phyloP scores from a whole-genome alignment of 64 coral and sea anemone genomes.

The Dendronephthya gigantea region DNA sequence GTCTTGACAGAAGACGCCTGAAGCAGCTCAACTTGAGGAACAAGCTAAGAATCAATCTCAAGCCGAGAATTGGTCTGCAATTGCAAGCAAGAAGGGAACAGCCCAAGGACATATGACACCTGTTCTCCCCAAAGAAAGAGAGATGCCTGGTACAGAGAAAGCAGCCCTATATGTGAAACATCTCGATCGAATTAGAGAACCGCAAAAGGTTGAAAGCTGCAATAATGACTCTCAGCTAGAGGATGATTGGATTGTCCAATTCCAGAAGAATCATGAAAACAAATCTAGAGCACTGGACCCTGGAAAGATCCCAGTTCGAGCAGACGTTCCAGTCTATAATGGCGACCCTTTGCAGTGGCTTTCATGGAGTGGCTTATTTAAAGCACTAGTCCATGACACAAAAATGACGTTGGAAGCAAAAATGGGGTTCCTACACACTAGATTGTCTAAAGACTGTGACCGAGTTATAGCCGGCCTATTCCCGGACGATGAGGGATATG shows the following conservation, averaged over 20 bases:
- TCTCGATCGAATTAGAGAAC: no score
- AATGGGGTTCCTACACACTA: not conserved
- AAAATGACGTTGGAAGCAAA: not conserved
- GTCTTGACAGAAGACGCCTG: no score
- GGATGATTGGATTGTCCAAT: not conserved
- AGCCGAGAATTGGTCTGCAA: no score
- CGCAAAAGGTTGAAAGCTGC: not conserved
- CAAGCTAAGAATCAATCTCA: no score
- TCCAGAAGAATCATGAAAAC: not conserved
- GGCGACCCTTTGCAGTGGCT: not conserved
- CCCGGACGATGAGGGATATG: not conserved
- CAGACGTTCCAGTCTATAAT: not conserved
- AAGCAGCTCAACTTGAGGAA: not conserved
- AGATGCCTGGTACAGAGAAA: not conserved
- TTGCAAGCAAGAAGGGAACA: no score
- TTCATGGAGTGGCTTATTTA: constrained; percentile 1
- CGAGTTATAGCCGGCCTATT: not conserved
- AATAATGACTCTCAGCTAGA: not conserved
- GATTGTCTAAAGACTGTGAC: not conserved
- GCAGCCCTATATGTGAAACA: no score
- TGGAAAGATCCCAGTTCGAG: not conserved
- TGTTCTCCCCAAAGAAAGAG: not conserved
- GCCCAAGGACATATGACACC: no score
- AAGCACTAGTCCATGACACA: constrained; percentile 9
- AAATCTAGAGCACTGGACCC: not conserved